Evolutionary conservation across 2,113 vertebrate species (phyloP), one percentile per base, ranked within the genome.

Genomic region (Microcebus tavaratra): DNA sequence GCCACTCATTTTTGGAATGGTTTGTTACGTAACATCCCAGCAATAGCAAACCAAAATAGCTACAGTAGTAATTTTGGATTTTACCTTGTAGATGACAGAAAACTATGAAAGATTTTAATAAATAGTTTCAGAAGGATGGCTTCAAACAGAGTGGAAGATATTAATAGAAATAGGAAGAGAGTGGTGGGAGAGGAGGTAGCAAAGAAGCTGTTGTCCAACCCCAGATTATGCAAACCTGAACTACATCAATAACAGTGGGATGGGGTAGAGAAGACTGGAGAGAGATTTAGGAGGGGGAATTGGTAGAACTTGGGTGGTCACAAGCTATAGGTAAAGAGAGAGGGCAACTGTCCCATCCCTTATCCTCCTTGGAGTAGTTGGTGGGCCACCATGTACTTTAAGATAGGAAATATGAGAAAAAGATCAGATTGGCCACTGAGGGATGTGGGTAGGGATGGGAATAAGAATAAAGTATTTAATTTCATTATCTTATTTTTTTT

Each of bases 71-170:
- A 82, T 70, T 20, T 88, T 73, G 15, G 25, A 39, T 89, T 75
- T 89, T 73, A 78, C 67, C 57, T 50, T 59, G 61, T 53, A 57
- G 68, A 53, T 90, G 42, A 89, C 79, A 90, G 63, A 87, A 97
- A 95, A 83, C 9, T 61, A 55, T 18, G 53, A 88, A n/a, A 29
- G 20, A 72, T 70, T 83, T 45, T 81, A 76, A 88, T 36, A 91
- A 39, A 72, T 63, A 53, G 36, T 90, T 95, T 87, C 29, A 76
- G 59, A 93, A 94, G 86, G 21, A 92, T 89, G 55, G n/a, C 14
- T 92, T 88, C 31, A 63, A 45, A 53, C 53, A 78, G 57, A 73
- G 45, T 42, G 11, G 50, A 79, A 84, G 45, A 76, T 48, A 25
- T 55, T 55, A 55, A 55, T 18, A 55, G 78, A 88, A 63, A 79